Evolutionary conservation across 2,888 invertebrate species (phyloP).

Genomic region (Phorcus lineatus): DNA sequence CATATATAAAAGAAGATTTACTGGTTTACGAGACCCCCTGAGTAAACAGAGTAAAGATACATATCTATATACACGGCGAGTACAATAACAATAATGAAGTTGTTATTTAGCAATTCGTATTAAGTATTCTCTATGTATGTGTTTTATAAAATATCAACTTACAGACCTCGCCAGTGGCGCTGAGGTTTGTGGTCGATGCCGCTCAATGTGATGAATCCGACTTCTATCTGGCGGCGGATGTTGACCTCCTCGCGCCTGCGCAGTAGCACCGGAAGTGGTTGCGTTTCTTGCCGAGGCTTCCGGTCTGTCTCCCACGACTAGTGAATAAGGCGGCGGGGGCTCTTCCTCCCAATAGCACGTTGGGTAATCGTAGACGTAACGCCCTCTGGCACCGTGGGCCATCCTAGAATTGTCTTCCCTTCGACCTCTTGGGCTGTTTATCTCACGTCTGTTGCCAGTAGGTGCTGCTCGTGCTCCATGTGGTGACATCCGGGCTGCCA

Average conservation of each 20-base stretch:
- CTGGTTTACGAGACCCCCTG: too few species aligned
- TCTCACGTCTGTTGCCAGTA: not conserved
- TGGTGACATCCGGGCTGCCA: slow-evolving; percentile 19
- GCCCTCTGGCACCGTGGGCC: not conserved
- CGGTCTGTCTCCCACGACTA: slow-evolving; percentile 21
- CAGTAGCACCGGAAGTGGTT: not conserved
- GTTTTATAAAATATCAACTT: not conserved
- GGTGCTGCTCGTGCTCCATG: not conserved
- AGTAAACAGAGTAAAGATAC: too few species aligned
- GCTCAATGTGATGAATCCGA: slow-evolving; percentile 3
- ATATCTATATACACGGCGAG: too few species aligned
- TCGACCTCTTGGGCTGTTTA: slow-evolving; percentile 8
- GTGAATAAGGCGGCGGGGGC: slow-evolving; percentile 37
- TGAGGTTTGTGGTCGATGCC: not conserved
- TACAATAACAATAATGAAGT: too few species aligned
- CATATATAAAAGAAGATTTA: too few species aligned
- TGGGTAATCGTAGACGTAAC: slow-evolving; percentile 37
- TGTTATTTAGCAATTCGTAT: too few species aligned
- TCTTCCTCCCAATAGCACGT: slow-evolving; percentile 42
- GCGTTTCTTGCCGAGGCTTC: not conserved
- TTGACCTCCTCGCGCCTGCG: not conserved
- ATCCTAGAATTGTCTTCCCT: not conserved
- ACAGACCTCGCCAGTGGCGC: slow-evolving; percentile 8
- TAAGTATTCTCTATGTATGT: too few species aligned
- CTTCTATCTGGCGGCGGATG: not conserved